Evolutionary conservation across 2,113 vertebrate genomes (phyloP).

Genomic region (Neogobius melanostomus): DNA sequence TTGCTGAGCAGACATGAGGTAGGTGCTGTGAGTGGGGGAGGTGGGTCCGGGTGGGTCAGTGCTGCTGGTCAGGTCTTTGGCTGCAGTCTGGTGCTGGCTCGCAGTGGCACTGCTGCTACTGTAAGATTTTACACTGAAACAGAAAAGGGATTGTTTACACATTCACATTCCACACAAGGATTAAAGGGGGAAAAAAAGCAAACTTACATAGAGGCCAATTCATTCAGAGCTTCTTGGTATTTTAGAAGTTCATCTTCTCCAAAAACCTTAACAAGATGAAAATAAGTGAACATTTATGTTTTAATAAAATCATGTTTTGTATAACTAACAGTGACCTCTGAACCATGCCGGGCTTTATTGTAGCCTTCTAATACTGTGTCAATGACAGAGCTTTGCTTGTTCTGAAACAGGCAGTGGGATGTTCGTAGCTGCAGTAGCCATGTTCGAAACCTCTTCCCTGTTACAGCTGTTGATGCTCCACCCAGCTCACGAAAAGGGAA

Average conservation of each 20-base stretch:
- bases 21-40: constrained; percentile 89
- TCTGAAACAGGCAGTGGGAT: constrained; percentile 78
- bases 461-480: constrained; percentile 80
- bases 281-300: neutral
- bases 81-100: constrained; percentile 86
- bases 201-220: constrained; percentile 88
- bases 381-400: constrained; percentile 79
- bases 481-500: constrained; percentile 82
- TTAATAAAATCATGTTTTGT: neutral
- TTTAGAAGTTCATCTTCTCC: constrained; percentile 85
- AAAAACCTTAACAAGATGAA: constrained; percentile 76
- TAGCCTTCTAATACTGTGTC: constrained; percentile 89
- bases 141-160: constrained; percentile 17
- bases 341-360: constrained; percentile 86
- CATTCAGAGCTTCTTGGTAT: constrained; percentile 85
- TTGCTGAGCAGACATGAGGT: constrained; percentile 86
- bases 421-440: constrained; percentile 89
- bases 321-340: constrained; percentile 76
- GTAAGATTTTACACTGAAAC: constrained; percentile 69
- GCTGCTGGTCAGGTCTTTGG: constrained; percentile 86
- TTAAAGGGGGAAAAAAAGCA: constrained; percentile 14
- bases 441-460: constrained; percentile 86
- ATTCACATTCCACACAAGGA: constrained; percentile 48
- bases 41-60: constrained; percentile 67
- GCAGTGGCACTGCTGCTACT: constrained; percentile 63